Evolutionary conservation across 2,888 invertebrate genomes (phyloP).

Genomic region (Hyposoter dolosus): DNA sequence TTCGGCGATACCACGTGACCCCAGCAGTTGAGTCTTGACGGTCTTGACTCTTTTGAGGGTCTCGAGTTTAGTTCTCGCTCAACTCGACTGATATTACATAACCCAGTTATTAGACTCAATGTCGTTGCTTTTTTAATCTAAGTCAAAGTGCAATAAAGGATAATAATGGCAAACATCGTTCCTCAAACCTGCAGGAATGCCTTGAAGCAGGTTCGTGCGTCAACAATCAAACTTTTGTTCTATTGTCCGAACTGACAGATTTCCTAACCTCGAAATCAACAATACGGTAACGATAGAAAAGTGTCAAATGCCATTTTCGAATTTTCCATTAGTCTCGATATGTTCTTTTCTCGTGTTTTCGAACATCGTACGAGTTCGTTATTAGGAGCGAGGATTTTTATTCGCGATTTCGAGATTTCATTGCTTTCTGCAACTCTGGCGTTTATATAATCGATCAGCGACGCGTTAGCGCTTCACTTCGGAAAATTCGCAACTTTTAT

Average conservation of each 20-base stretch:
- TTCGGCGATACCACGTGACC: conserved; percentile 14
- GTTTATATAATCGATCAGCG: conserved; percentile 55
- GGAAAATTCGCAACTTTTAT: background rate
- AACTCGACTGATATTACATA: conserved; percentile 58
- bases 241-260: conserved; percentile 23
- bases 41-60: too few relatives aligned
- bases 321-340: conserved; percentile 12
- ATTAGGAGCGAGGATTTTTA: background rate
- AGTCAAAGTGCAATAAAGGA: conserved; percentile 38
- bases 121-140: conserved; percentile 38
- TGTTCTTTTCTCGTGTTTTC: conserved; percentile 5
- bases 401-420: background rate
- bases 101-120: conserved; percentile 52
- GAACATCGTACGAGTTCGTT: background rate
- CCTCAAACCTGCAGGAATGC: conserved; percentile 80
- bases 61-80: background rate
- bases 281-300: conserved; percentile 6
- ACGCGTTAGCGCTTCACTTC: background rate
- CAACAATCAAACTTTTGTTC: background rate
- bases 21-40: background rate
- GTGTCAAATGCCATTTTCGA: conserved; percentile 8
- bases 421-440: background rate
- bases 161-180: conserved; percentile 80
- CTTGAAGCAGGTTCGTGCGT: conserved; percentile 78
- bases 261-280: conserved; percentile 33